A percentile compares a stretch with the other conserved stretches of the same genome.
phyloP scores from a whole-genome alignment of 2,888 invertebrate genomes.

The Trisateles emortualis region DNA sequence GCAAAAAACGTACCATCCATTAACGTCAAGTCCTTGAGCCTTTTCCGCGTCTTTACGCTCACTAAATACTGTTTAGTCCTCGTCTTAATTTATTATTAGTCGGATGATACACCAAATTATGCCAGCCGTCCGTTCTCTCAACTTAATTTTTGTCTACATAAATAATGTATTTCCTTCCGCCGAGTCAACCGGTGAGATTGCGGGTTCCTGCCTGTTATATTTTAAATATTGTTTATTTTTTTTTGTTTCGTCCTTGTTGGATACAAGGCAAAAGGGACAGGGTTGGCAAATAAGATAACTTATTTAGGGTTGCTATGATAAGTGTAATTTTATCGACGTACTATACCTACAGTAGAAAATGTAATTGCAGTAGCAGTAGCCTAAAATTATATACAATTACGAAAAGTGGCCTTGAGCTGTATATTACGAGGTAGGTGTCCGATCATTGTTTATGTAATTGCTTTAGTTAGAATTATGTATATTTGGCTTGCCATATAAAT shows the following conservation, averaged over 20 bases:
- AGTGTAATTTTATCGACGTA: too few species aligned
- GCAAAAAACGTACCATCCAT: constrained; percentile 78
- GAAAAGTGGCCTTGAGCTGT: neutral
- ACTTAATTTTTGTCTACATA: constrained; percentile 51
- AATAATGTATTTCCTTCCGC: constrained; percentile 47
- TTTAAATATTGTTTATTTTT: constrained; percentile 14
- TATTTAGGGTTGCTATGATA: too few species aligned
- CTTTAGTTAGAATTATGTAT: too few species aligned
- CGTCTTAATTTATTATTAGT: constrained; percentile 65
- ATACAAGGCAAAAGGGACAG: neutral
- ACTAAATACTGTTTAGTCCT: constrained; percentile 69
- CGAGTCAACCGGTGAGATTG: constrained; percentile 28
- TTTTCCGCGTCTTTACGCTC: constrained; percentile 71
- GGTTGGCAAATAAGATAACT: neutral
- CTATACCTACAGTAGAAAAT: too few species aligned
- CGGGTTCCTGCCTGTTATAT: constrained; percentile 17
- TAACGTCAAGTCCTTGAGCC: constrained; percentile 68
- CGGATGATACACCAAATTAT: constrained; percentile 62
- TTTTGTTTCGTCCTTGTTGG: constrained; percentile 3
- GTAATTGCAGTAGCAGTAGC: too few species aligned
- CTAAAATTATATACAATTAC: neutral
- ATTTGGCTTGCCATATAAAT: too few species aligned
- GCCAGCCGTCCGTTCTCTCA: constrained; percentile 30
- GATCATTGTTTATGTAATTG: neutral
- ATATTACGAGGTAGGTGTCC: neutral